Percentiles rank a stretch among this genome's conserved stretches.
Conservation (phyloP, 2,888 invertebrate species). For the Pinctada fucata region DNA sequence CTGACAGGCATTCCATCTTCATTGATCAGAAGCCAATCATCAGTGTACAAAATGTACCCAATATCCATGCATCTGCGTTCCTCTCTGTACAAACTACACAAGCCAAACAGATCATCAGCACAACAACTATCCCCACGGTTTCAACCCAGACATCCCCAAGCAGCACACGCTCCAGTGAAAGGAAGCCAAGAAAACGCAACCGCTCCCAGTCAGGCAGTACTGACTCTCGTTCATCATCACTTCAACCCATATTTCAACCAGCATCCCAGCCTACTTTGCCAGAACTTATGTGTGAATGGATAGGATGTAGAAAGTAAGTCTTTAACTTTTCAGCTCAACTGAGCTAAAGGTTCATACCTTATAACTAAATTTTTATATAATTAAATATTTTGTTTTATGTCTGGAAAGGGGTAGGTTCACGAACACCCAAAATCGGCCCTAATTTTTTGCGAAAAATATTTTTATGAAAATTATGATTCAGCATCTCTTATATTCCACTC, state of each 20-base stretch:
- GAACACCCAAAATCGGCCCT: no score
- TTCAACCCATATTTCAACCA: slow-evolving; percentile 34
- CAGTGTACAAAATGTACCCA: slow-evolving; percentile 25
- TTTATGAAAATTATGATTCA: no score
- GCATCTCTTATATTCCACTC: no score
- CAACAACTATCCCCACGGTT: slow-evolving; percentile 10
- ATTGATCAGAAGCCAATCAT: slow-evolving; percentile 25
- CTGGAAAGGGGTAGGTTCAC: no score
- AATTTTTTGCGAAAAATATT: no score
- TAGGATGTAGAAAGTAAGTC: slow-evolving; percentile 85
- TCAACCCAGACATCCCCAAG: slow-evolving; percentile 23
- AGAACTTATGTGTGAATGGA: slow-evolving; percentile 91
- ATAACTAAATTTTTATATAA: neutral
- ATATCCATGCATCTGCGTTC: slow-evolving; percentile 18
- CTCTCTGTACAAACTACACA: slow-evolving; percentile 18
- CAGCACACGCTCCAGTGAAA: slow-evolving; percentile 26
- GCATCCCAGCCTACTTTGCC: slow-evolving; percentile 65
- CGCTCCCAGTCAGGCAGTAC: slow-evolving; percentile 56
- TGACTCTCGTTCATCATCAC: slow-evolving; percentile 51
- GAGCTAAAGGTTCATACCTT: neutral
- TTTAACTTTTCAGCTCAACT: neutral
- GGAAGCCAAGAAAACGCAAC: slow-evolving; percentile 57
- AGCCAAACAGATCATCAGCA: slow-evolving; percentile 18
- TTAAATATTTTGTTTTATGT: neutral
- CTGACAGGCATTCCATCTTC: slow-evolving; percentile 64